A percentile compares a stretch with the other conserved stretches of the same genome.
Conservation (phyloP, 1,140 invertebrate species). For the Sinonovacula constricta region DNA sequence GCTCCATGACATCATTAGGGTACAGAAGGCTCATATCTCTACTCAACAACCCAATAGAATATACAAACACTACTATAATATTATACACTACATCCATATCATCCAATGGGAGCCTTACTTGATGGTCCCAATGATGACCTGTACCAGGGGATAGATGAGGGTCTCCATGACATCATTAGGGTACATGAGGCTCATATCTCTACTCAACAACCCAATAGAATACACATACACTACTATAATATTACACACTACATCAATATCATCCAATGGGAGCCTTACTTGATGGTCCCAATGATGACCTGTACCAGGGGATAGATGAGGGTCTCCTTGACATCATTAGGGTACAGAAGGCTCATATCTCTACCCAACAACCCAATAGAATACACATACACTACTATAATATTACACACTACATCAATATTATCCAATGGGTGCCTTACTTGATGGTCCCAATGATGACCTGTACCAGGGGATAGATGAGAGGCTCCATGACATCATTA, state of each 20-base stretch:
- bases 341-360: constrained; percentile 64
- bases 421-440: no score
- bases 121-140: constrained; percentile 84
- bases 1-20: constrained; percentile 83
- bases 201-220: constrained; percentile 93
- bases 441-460: constrained; percentile 82
- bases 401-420: no score
- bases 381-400: constrained; percentile 94
- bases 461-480: constrained; percentile 96
- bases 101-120: constrained; percentile 77
- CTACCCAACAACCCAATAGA: constrained; percentile 92
- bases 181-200: constrained; percentile 64
- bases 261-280: constrained; percentile 75
- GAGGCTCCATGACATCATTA: constrained; percentile 84
- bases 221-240: no score
- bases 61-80: no score
- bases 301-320: constrained; percentile 95
- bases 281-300: constrained; percentile 83
- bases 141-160: constrained; percentile 94
- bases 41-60: constrained; percentile 94
- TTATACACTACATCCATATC: no score
- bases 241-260: no score
- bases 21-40: constrained; percentile 64
- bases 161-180: constrained; percentile 84
- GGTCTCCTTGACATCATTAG: constrained; percentile 84